Evolutionary conservation across 2,113 vertebrate genomes (phyloP), one percentile per base, ranked within the genome.

Genomic region (Oncorhynchus nerka): DNA sequence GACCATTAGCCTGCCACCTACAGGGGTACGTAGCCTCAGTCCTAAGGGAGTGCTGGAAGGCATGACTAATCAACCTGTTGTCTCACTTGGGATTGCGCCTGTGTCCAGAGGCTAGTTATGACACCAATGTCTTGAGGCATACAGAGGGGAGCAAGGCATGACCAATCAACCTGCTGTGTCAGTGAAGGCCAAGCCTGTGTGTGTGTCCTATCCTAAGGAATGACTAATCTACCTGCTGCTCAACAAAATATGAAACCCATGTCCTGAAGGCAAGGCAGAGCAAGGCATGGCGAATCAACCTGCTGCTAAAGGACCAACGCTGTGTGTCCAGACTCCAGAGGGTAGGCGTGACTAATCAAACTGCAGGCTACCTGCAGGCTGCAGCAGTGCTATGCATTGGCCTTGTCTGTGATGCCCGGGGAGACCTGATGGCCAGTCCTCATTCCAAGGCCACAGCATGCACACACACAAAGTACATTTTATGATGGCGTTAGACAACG

Each of bases 351-450:
- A 79, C 78, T 73, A 76, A 76, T 76, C 76, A 28, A 71, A 72
- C 74, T 45, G 62, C 67, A 78, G 68, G 75, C 76, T 82, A 74
- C 73, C 77, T 82, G 66, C 80, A 83, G 70, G 80, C 65, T 64
- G 57, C 75, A 68, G 72, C 74, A 78, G 79, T 68, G 70, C 69
- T 73, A 75, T 80, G 80, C 75, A 62, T 57, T 79, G 9, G 39
- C 39, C 39, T 45, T 45, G 2, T 77, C 64, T 80, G 73, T 73
- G 74, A 81, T 77, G 83, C 82, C 5, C 15, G 73, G 76, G 73
- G 74, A 79, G 67, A 81, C 83, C 83, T 89, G 81, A 84, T 84
- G 85, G 86, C 84, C 75, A 48, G 72, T 81, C 81, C 74, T 79
- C 79, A 82, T 84, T 80, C 83, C 78, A 74, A 81, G 77, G 71